Percentiles rank a stretch among this genome's conserved stretches.
Conservation (phyloP, 2,113 vertebrate species). For the Eurypyga helias region DNA sequence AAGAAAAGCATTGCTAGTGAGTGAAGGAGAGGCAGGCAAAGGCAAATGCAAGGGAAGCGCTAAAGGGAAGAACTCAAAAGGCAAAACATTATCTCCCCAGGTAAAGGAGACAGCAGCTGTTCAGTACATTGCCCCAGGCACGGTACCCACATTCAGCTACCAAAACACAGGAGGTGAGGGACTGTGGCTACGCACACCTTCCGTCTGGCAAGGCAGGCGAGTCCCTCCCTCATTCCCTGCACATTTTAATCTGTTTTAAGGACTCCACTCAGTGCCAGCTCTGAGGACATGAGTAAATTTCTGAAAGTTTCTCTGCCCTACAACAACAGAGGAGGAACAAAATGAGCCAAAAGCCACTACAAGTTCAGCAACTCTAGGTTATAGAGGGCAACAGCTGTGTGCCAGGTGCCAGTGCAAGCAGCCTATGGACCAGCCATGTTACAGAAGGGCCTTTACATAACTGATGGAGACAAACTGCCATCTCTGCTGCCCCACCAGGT, state of each 20-base stretch:
- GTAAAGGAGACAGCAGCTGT: neutral
- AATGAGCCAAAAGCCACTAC: neutral
- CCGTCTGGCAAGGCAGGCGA: neutral
- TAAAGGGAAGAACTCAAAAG: neutral
- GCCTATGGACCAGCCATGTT: neutral
- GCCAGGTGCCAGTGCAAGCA: neutral
- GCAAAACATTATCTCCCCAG: neutral
- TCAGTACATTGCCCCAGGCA: neutral
- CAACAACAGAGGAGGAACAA: neutral
- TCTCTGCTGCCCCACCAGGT: neutral
- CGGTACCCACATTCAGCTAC: neutral
- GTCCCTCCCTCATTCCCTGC: neutral
- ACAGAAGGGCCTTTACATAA: neutral
- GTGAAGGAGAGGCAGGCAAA: neutral
- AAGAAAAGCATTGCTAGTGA: neutral
- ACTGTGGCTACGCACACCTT: neutral
- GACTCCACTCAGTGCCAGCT: neutral
- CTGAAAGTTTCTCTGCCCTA: neutral
- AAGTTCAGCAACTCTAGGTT: neutral
- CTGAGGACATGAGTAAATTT: neutral
- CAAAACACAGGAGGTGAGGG: neutral
- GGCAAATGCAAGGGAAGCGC: neutral
- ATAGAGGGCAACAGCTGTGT: rapidly evolving
- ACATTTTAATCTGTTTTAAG: neutral
- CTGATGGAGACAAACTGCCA: neutral